These are phyloP conservation scores for Trissoscelio sp. DNA, from an alignment of 2,888 invertebrate genomes.

Conservation along the genomic window DNA sequence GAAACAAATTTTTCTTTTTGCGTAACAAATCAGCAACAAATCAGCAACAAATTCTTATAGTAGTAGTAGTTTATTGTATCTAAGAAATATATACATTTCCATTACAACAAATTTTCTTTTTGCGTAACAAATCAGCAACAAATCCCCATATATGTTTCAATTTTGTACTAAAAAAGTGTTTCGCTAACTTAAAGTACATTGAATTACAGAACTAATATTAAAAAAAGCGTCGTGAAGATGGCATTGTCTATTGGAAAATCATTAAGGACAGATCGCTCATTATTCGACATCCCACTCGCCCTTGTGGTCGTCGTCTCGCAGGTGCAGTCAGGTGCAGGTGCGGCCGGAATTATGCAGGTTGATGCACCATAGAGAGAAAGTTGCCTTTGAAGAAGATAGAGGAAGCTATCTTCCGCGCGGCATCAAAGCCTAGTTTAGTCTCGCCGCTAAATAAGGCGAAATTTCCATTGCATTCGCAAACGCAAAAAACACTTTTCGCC, in stretches of 20 bases:
- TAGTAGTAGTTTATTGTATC: too few relatives aligned
- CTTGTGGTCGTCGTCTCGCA: constrained; percentile 52
- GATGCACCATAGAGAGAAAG: constrained; percentile 63
- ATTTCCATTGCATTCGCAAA: constrained; percentile 38
- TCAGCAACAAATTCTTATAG: too few relatives aligned
- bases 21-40: too few relatives aligned
- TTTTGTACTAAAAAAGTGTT: too few relatives aligned
- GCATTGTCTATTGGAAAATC: constrained; percentile 35
- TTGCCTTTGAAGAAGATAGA: constrained; percentile 58
- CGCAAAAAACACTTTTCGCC: constrained; percentile 34
- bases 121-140: too few relatives aligned
- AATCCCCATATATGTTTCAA: too few relatives aligned
- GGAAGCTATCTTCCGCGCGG: constrained; percentile 60
- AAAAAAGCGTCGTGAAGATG: too few relatives aligned
- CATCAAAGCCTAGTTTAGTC: constrained; percentile 63
- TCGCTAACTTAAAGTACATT: too few relatives aligned
- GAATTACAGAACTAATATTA: too few relatives aligned
- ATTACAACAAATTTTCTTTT: too few relatives aligned
- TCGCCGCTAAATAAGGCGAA: constrained; percentile 56
- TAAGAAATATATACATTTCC: too few relatives aligned
- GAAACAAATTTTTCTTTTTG: too few relatives aligned
- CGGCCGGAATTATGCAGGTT: constrained; percentile 64
- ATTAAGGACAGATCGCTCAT: constrained; percentile 38
- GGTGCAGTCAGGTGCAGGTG: constrained; percentile 61
- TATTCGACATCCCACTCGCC: constrained; percentile 59